These are phyloP conservation scores for Bagarius yarrelli DNA, from an alignment of 2,113 vertebrate species.

Conservation along the genomic window DNA sequence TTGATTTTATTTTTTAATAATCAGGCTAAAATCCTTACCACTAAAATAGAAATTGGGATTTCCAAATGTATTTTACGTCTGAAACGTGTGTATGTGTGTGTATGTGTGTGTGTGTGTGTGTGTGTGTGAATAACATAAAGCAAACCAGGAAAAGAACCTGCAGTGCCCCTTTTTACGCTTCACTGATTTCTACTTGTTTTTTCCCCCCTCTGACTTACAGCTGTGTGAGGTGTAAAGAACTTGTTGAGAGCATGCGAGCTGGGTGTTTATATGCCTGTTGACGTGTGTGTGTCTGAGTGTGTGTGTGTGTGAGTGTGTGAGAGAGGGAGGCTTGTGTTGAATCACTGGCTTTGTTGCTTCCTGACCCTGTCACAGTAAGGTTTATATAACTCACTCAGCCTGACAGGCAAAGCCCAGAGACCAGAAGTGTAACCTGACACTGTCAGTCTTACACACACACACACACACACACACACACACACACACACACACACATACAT, in stretches of 20 bases:
- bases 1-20: too few species aligned
- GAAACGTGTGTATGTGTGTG: neutral
- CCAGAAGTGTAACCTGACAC: conserved; percentile 67
- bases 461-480: neutral
- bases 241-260: conserved; percentile 12
- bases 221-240: conserved; percentile 16
- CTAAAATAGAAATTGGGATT: neutral
- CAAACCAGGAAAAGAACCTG: conserved; percentile 33
- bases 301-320: conserved; percentile 35
- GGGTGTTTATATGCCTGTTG: conserved; percentile 25
- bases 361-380: conserved; percentile 58
- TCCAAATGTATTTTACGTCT: neutral
- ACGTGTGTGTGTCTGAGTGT: conserved; percentile 6
- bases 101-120: neutral
- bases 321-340: conserved; percentile 37
- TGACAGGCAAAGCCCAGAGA: conserved; percentile 58
- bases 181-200: conserved; percentile 51
- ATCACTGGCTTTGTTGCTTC: conserved; percentile 60
- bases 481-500: conserved; percentile 42
- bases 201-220: conserved; percentile 12
- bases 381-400: conserved; percentile 64
- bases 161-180: conserved; percentile 49
- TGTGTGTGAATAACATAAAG: neutral
- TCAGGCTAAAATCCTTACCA: too few species aligned
- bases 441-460: conserved; percentile 45